Evolutionary conservation across 2,113 vertebrate genomes (phyloP).

Genomic region (Mohoua ochrocephala): DNA sequence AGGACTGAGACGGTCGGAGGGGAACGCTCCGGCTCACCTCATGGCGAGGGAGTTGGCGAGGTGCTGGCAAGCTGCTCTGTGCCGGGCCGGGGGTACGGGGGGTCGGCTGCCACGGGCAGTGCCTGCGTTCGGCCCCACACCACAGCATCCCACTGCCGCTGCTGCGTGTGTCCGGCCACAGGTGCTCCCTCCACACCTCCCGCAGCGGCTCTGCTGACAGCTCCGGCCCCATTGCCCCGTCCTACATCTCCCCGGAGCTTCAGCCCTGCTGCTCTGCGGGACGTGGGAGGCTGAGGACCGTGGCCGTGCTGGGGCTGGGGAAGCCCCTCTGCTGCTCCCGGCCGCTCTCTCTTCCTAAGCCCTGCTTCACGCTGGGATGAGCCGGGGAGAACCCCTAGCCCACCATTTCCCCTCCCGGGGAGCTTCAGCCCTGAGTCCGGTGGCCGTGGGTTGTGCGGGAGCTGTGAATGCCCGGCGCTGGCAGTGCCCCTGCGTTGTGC

Average conservation of each 20-base stretch:
- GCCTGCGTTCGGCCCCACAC: rapidly evolving
- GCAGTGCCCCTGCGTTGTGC: neutral
- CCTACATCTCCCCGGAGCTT: rapidly evolving
- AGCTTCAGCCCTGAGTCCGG: neutral
- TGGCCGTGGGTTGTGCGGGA: neutral
- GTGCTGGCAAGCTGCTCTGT: rapidly evolving
- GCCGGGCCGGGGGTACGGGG: rapidly evolving
- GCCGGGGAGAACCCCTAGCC: too few relatives aligned
- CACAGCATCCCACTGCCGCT: neutral
- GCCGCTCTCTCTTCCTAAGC: neutral
- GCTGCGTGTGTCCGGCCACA: neutral
- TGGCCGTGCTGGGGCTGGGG: neutral
- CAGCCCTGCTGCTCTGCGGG: rapidly evolving
- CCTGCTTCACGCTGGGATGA: rapidly evolving
- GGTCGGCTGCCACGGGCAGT: rapidly evolving
- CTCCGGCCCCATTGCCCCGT: neutral
- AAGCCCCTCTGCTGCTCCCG: neutral
- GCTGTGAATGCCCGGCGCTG: neutral
- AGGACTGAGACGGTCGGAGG: rapidly evolving
- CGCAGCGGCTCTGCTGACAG: rapidly evolving
- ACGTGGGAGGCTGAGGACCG: rapidly evolving
- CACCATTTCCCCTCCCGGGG: neutral
- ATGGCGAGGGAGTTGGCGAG: rapidly evolving
- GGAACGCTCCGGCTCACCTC: rapidly evolving
- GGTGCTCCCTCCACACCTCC: neutral